Evolutionary conservation across 2,888 invertebrate species (phyloP).

Genomic region (Ernsta delagoae): DNA sequence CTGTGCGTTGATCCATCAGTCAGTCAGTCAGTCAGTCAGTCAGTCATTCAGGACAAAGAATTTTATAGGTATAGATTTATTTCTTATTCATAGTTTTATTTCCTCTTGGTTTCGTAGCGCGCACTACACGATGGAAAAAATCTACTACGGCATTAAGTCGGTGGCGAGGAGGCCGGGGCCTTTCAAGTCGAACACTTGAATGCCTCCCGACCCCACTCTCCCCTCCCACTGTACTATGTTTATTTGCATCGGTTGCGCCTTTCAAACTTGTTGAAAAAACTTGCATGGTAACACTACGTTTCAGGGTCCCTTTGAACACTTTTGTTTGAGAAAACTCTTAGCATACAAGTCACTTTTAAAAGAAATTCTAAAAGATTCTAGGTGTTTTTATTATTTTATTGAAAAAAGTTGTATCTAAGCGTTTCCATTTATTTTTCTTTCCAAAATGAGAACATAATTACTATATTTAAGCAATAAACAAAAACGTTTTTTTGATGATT

Average conservation of each 20-base stretch:
- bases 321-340: too few species aligned
- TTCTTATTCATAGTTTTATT: slow-evolving; percentile 42
- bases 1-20: slow-evolving; percentile 23
- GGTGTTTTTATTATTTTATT: too few species aligned
- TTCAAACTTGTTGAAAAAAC: slow-evolving; percentile 50
- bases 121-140: slow-evolving; percentile 72
- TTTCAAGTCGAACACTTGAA: slow-evolving; percentile 71
- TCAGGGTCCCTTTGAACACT: background rate
- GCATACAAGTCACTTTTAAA: too few species aligned
- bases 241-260: slow-evolving; percentile 76
- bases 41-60: too few species aligned
- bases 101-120: slow-evolving; percentile 45
- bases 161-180: slow-evolving; percentile 62
- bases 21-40: too few species aligned
- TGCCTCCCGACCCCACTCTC: slow-evolving; percentile 54
- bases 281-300: slow-evolving; percentile 34
- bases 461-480: background rate
- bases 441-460: background rate
- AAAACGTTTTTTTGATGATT: too few species aligned
- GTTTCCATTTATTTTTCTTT: too few species aligned
- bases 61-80: slow-evolving; percentile 28
- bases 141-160: slow-evolving; percentile 75
- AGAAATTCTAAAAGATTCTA: too few species aligned
- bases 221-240: slow-evolving; percentile 61
- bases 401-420: too few species aligned